Evolutionary conservation across 2,113 vertebrate genomes (phyloP).

Genomic region (Proterorhinus semilunaris): DNA sequence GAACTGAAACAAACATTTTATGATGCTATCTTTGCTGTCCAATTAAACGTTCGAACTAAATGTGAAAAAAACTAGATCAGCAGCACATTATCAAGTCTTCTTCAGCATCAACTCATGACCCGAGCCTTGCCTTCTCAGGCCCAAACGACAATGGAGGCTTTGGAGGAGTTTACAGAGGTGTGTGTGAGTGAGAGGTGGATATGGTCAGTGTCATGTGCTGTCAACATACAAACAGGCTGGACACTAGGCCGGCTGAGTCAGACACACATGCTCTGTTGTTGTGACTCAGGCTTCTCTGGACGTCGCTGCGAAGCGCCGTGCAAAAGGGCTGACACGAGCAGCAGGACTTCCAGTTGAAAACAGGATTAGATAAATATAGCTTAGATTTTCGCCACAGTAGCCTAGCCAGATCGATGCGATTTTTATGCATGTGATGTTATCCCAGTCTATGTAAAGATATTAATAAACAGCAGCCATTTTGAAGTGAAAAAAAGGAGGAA

Average conservation of each 20-base stretch:
- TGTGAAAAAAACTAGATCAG: background rate
- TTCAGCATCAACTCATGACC: slow-evolving; percentile 48
- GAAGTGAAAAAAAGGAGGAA: too few species aligned
- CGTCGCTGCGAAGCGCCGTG: background rate
- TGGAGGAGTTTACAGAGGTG: slow-evolving; percentile 43
- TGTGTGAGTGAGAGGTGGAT: slow-evolving; percentile 13
- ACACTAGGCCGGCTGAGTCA: slow-evolving; percentile 49
- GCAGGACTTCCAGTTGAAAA: background rate
- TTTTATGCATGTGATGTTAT: too few species aligned
- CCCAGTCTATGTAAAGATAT: too few species aligned
- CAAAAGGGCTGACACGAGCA: background rate
- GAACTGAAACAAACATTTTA: too few species aligned
- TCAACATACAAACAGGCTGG: slow-evolving; percentile 55
- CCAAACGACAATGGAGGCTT: slow-evolving; percentile 46
- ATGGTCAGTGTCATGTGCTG: slow-evolving; percentile 52
- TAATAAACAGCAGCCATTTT: too few species aligned
- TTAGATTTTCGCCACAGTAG: background rate
- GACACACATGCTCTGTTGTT: slow-evolving; percentile 50
- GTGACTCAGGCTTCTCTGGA: slow-evolving; percentile 53
- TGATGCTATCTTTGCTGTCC: too few species aligned
- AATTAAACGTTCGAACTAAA: too few species aligned
- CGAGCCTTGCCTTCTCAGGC: slow-evolving; percentile 19
- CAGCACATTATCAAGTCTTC: slow-evolving; percentile 16
- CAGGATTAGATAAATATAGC: background rate
- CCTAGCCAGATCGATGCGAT: too few species aligned